Conservation (phyloP, 1,140 invertebrate genomes). For the Pachypeltis micranthus region DNA sequence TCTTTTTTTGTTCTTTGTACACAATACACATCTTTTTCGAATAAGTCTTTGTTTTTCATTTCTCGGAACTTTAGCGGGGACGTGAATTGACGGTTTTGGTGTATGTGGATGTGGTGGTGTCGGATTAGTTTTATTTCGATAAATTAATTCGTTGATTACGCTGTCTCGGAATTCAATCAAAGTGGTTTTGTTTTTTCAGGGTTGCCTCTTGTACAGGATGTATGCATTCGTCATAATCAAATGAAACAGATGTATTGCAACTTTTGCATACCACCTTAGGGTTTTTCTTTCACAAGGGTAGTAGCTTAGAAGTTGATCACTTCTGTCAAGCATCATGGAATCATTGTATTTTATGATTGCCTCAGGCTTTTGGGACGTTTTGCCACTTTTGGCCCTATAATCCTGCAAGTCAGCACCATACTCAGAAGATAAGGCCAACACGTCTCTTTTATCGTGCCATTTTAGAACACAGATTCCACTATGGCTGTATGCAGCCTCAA, state of each 20-base stretch:
- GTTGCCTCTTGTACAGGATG: conserved; percentile 3
- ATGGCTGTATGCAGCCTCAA: background rate
- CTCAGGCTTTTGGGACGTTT: conserved; percentile 13
- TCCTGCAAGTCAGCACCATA: conserved; percentile 3
- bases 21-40: conserved; percentile 9
- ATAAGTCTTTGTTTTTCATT: conserved; percentile 1
- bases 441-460: conserved; percentile 11
- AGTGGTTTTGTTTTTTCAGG: conserved; percentile 7
- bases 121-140: conserved; percentile 9
- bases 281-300: conserved; percentile 23
- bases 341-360: conserved; percentile 23
- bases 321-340: conserved; percentile 22
- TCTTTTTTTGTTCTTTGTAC: conserved; percentile 7
- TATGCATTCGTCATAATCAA: conserved; percentile 16
- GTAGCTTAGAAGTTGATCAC: conserved; percentile 19
- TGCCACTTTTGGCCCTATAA: conserved; percentile 4
- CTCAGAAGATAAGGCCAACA: conserved; percentile 7
- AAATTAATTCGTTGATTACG: conserved; percentile 3
- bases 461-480: conserved; percentile 11
- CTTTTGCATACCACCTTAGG: conserved; percentile 22
- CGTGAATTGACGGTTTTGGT: conserved; percentile 4
- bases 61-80: conserved; percentile 8
- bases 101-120: background rate
- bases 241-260: conserved; percentile 22
- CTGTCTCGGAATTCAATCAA: conserved; percentile 7